These are phyloP conservation scores for Eucera pruinosa DNA, from an alignment of 2,888 invertebrate genomes.

Conservation along the genomic window DNA sequence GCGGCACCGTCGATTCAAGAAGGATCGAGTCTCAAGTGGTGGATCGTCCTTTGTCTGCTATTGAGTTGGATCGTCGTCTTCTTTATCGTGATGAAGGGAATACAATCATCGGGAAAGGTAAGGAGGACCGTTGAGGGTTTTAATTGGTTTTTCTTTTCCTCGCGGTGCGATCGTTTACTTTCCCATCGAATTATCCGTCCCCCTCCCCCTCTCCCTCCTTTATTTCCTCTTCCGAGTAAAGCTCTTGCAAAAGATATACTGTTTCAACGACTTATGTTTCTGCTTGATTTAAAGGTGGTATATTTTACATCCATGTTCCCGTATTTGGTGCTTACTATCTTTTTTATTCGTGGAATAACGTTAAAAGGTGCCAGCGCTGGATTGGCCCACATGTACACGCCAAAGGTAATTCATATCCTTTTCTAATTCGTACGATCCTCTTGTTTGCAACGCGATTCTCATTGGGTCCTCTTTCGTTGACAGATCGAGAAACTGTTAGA, in stretches of 20 bases:
- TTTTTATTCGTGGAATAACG: slow-evolving; percentile 96
- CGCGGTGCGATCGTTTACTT: slow-evolving; percentile 8
- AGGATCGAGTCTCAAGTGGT: slow-evolving; percentile 94
- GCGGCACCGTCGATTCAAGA: slow-evolving; percentile 94
- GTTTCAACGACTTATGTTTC: slow-evolving; percentile 47
- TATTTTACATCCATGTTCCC: slow-evolving; percentile 98
- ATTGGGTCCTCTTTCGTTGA: background rate
- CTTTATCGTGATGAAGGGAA: slow-evolving; percentile 98
- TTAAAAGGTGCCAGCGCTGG: slow-evolving; percentile 94
- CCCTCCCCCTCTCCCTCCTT: background rate
- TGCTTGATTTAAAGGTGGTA: slow-evolving; percentile 89
- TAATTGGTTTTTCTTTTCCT: slow-evolving; percentile 29
- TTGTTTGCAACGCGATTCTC: background rate
- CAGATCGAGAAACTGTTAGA: slow-evolving; percentile 93
- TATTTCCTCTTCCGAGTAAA: slow-evolving; percentile 9
- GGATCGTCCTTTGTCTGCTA: slow-evolving; percentile 95
- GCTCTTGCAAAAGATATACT: slow-evolving; percentile 11
- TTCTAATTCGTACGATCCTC: no score
- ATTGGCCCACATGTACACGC: slow-evolving; percentile 95
- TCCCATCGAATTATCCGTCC: background rate
- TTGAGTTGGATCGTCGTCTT: slow-evolving; percentile 96
- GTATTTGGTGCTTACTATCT: slow-evolving; percentile 96
- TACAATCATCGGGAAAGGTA: slow-evolving; percentile 98
- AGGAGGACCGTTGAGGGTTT: slow-evolving; percentile 11
- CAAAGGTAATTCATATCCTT: slow-evolving; percentile 88